Evolutionary conservation across 2,113 vertebrate genomes (phyloP).

Genomic region (Siniperca chuatsi): DNA sequence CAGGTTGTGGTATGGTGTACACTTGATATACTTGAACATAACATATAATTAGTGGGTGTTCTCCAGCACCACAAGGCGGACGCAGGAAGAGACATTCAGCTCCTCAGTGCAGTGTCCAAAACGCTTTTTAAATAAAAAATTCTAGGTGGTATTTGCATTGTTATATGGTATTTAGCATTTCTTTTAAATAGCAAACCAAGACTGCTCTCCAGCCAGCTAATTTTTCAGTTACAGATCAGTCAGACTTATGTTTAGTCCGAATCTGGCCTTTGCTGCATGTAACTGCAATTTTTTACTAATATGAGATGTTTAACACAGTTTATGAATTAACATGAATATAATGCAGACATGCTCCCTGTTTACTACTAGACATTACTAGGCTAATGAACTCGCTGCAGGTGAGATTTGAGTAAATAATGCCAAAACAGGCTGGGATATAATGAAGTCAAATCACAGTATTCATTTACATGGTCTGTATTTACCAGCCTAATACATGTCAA

Average conservation of each 20-base stretch:
- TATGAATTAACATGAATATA: background rate
- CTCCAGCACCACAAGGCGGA: no score
- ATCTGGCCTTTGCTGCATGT: background rate
- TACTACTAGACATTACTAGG: background rate
- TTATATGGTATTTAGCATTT: background rate
- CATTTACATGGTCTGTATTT: background rate
- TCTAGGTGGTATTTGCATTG: no score
- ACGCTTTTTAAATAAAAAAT: background rate
- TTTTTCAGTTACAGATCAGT: constrained; percentile 37
- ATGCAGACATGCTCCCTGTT: background rate
- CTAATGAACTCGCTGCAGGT: background rate
- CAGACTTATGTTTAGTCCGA: constrained; percentile 8
- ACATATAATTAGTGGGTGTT: no score
- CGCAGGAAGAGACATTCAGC: no score
- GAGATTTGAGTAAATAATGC: background rate
- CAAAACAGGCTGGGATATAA: background rate
- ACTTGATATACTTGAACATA: no score
- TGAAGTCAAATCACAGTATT: background rate
- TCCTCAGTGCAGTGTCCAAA: background rate
- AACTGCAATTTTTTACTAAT: background rate
- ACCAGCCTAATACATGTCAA: background rate
- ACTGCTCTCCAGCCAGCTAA: constrained; percentile 24
- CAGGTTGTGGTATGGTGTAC: no score
- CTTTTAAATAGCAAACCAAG: constrained; percentile 41
- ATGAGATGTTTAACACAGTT: background rate